Evolutionary conservation across 2,888 invertebrate genomes (phyloP), one percentile per base, ranked within the genome.

Genomic region (Isoperla grammatica): DNA sequence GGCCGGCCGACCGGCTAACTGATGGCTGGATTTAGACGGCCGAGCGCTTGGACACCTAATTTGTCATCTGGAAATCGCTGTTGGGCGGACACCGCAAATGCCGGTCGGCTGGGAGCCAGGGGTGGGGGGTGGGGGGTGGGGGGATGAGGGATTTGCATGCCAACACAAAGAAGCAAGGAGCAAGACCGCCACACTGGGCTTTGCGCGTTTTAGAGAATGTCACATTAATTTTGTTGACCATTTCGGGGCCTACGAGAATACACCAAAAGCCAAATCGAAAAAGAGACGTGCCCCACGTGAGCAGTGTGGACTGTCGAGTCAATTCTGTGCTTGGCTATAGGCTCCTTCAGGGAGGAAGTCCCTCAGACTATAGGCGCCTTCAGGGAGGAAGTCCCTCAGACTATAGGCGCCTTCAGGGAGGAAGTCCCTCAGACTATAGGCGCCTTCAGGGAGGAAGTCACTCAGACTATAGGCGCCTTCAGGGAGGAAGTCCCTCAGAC

Each of bases 171-270:
- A 37, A 39, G 37, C 53, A 53, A 53, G 37, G 53, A 53, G 37
- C 53, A 53, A 39, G 53, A 53, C 53, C 53, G 39, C 49, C 35
- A 19, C 13, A 17, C 46, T 20, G 15, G 39, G 53, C 53, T 53
- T 53, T 53, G 17, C 37, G 37, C 53, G 53, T 39, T 53, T 37
- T 19, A 53, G 39, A 19, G 53, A 53, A 53, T 39, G 53, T 53
- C 53, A 53, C 53, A 53, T 53, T 53, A 53, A 53, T 53, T 53
- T 53, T 53, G 53, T 53, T 53, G 53, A 53, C 53, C 53, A 39
- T 37, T 37, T 37, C 19, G 39, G 46, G 22, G 22, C 46, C 15
- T 53, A 53, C 39, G 35, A 37, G 37, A 53, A 35, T 35, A 22
- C 39, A 37, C 5, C 12, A 29, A 37, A 17, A 53, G 37, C 35